Evolutionary conservation across 2,113 vertebrate genomes (phyloP).

Genomic region (Gobio gobio): DNA sequence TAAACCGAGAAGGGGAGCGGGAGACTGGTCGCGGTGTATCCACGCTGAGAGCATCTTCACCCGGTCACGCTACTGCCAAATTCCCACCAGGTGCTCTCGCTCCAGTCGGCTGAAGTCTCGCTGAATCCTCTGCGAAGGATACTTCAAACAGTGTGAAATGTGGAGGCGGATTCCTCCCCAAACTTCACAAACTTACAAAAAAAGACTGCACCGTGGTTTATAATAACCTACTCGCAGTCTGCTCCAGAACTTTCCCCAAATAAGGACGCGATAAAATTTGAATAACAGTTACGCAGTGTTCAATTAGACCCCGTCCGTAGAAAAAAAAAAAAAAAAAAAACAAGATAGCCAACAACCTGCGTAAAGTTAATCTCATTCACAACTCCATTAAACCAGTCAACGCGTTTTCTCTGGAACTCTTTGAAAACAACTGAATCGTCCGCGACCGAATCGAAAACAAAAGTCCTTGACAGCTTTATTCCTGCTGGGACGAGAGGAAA

Average conservation of each 20-base stretch:
- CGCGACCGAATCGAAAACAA: not conserved
- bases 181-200: conserved; percentile 30
- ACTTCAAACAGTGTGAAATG: conserved; percentile 16
- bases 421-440: not conserved
- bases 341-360: not conserved
- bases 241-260: not conserved
- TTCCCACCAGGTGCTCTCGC: conserved; percentile 56
- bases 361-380: conserved; percentile 44
- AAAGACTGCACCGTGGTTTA: not conserved
- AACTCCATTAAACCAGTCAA: not conserved
- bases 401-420: conserved; percentile 1
- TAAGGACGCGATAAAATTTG: not conserved
- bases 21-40: conserved; percentile 65
- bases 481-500: not conserved
- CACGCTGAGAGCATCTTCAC: conserved; percentile 74
- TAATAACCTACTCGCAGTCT: not conserved
- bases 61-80: conserved; percentile 63
- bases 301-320: not conserved
- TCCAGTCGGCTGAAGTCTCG: conserved; percentile 36
- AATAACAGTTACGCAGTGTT: conserved; percentile 3
- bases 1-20: conserved; percentile 70
- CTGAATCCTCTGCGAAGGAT: conserved; percentile 21
- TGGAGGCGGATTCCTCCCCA: conserved; percentile 7
- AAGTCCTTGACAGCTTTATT: not conserved
- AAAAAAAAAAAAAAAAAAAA: not conserved